Base-by-base conservation (phyloP, 2,113 vertebrate genomes). In the Mola mola region DNA sequence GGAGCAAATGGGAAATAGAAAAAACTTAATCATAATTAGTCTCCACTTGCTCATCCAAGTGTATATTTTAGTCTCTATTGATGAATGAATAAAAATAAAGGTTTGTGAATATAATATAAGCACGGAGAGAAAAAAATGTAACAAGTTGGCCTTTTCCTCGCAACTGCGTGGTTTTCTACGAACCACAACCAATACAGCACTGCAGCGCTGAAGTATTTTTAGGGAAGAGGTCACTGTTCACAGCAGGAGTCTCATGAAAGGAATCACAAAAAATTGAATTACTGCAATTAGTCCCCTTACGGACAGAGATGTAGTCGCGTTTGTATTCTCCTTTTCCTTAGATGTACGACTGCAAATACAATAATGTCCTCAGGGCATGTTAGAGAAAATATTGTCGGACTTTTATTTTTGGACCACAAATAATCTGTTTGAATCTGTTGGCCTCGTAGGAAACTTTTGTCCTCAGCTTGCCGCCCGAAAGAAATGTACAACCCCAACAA, bases 401-500 rank as follows among this genome's bases (percentile, higher is more conserved):
- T 7, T 74, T 64, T 26, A 24, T 56, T 58, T 42, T 3, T 2
- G 55, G 19, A 60, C 51, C 21, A 1, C 60, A 77, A 70, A 55
- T 56, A 26, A 60, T 58, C 29, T 0, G 21, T 70, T 62, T 50
- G 20, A 37, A 40, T 74, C 34, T 26, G 15, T 20, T 50, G 31
- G 37, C 20, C 66, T 63, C 34, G 31, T 48, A 2, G 10, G 36
- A 38, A 48, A 43, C 48, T 9, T 47, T 24, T 22, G 15, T 64
- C 40, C 15, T 49, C 64, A 1, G 50, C 28, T 13, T 20, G 72
- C 17, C 46, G 19, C 25, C 68, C 33, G 0, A n/a, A 42, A 61
- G 66, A 78, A 81, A 78, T 69, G 50, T 69, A 59, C 78, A 78
- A 71, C 34, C 41, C 47, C 70, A 60, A 55, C 53, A 29, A 69